Evolutionary conservation across 2,113 vertebrate species (phyloP).

Genomic region (Furnarius figulus): DNA sequence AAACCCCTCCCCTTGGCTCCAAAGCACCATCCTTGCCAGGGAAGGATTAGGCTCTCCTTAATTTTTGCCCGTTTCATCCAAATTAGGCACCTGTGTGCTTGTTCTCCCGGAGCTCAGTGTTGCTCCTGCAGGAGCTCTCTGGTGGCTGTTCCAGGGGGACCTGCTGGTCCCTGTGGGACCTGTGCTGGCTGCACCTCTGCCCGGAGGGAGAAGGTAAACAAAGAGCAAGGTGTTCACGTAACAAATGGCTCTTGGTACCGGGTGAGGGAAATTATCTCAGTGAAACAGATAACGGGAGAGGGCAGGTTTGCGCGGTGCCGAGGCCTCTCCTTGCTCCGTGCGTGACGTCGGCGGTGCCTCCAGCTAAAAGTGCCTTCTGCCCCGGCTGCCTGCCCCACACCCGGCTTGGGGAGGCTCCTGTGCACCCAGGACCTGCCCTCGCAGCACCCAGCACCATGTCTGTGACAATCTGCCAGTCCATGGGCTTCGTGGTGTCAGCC

Average conservation of each 20-base stretch:
- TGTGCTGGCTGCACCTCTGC: not conserved
- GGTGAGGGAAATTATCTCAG: constrained; percentile 71
- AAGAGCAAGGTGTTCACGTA: constrained; percentile 48
- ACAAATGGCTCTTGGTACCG: constrained; percentile 80
- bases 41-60: not conserved
- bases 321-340: not conserved
- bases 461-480: constrained; percentile 84
- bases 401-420: not conserved
- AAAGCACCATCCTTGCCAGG: not conserved
- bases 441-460: constrained; percentile 61
- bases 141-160: not conserved
- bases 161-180: rapidly evolving
- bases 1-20: not conserved
- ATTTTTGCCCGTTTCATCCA: not conserved
- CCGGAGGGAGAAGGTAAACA: constrained; percentile 75
- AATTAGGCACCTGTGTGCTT: not conserved
- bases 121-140: not conserved
- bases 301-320: constrained; percentile 19
- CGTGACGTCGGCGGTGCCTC: constrained; percentile 64
- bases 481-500: constrained; percentile 83
- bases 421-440: not conserved
- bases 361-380: constrained; percentile 61
- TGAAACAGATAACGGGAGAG: constrained; percentile 69
- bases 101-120: rapidly evolving
- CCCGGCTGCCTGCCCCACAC: constrained; percentile 35